Evolutionary conservation across 1,140 invertebrate species (phyloP), one percentile per base, ranked within the genome.

Genomic region (Euwallacea fornicatus): DNA sequence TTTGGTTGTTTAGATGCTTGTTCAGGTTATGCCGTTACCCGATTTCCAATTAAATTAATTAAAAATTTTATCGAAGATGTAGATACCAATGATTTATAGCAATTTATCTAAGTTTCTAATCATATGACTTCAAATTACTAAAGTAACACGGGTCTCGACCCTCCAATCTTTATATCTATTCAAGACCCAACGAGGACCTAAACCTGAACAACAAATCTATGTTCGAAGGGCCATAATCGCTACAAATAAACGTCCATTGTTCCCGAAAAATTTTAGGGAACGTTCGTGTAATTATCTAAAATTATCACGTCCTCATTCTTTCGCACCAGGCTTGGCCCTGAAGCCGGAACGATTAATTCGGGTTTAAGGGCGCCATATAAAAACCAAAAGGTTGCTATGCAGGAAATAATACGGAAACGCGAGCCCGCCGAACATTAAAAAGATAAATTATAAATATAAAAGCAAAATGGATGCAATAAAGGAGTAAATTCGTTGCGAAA

Each of bases 391-490:
- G 16, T 50, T 13, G 46, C 9, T 50, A 50, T 50, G 46, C 46
- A 13, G 46, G 46, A 50, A 50, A 50, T 50, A 50, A 50, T 50
- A 50, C 46, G 46, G 46, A 50, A 50, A 50, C 46, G 46, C 46
- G 13, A 50, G 46, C 9, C 46, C 46, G 9, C 9, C 46, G 9
- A 50, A 50, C 46, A 50, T 50, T 15, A 56, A 56, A 56, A 21
- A 15, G 54, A 56, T 56, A 56, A 56, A 56, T 56, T 56, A 56
- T 56, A 56, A 56, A 56, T 56, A n/a, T 56, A 56, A 56, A 56
- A 8, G 54, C 11, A 16, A 15, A 16, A 16, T 8, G 8, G 11
- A 15, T 4, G 54, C 54, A 8, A 56, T 56, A 56, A 56, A 56
- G 54, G 54, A 56, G 54, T 56, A 56, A 56, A 56, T 56, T 56